Base-by-base conservation (phyloP, 2,113 vertebrate species). In the Hirundichthys speculiger region DNA sequence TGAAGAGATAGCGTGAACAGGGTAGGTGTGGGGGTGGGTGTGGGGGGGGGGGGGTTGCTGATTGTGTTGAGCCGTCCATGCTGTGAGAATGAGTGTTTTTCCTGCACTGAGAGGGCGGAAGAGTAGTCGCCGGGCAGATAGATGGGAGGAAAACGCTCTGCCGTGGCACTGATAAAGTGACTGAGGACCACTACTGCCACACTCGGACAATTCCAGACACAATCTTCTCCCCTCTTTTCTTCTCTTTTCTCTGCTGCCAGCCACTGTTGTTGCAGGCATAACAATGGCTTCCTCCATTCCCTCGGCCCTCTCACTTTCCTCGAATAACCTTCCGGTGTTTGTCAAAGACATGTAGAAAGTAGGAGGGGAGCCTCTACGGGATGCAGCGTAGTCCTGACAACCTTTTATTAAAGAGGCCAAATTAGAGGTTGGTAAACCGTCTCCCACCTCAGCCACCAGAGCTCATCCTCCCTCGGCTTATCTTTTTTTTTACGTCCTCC, bases 111-210 rank as follows among this genome's bases (percentile, higher is more conserved):
- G 69, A 83, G 73, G 49, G 66, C 45, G 73, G 60, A 64, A 66
- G 83, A 81, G 80, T 75, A 69, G 79, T 90, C 77, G 10, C 79
- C 49, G 71, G 80, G 81, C 75, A 88, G 85, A 87, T 77, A 79
- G 83, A 89, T 85, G 85, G 75, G 74, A 83, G 63, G 73, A 69
- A 82, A 77, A 86, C 68, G 66, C 59, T 58, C 82, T 82, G 79
- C 78, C 75, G 69, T 85, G 88, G 88, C 88, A 87, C 87, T 90
- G 88, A 90, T 89, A 90, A 89, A 91, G 88, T 91, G 88, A 90
- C 80, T 84, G 83, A 86, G 75, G 79, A 85, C 86, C 83, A 86
- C 80, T 77, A 79, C 80, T 84, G 89, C 83, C 66, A 88, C 83
- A 90, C 82, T 85, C 84, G 83, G 79, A 88, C 82, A 89, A 89